Evolutionary conservation across 2,888 invertebrate species (phyloP).

Genomic region (Prosapia bicincta): DNA sequence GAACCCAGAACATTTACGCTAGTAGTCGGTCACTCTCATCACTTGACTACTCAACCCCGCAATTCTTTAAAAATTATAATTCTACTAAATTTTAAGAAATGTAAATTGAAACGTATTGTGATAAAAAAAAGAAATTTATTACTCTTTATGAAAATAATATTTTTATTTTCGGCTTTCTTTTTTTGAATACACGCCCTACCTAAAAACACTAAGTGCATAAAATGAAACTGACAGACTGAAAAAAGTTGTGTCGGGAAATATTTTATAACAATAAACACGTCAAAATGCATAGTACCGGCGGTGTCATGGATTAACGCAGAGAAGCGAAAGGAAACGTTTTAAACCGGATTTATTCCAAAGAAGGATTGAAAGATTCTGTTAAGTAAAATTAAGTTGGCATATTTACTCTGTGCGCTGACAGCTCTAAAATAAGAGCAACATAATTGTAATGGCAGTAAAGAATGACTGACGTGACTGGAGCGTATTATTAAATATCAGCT

Average conservation of each 20-base stretch:
- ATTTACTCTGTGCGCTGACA: background rate
- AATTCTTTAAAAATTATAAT: too few species aligned
- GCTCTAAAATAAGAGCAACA: background rate
- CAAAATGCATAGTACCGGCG: background rate
- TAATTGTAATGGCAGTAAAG: background rate
- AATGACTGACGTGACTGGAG: background rate
- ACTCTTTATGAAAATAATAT: too few species aligned
- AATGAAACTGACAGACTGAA: background rate
- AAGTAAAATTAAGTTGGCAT: conserved; percentile 2
- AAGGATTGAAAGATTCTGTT: background rate
- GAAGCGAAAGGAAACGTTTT: background rate
- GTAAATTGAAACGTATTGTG: too few species aligned
- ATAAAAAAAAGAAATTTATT: too few species aligned
- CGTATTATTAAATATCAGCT: background rate
- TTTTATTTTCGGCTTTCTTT: too few species aligned
- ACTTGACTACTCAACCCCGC: too few species aligned
- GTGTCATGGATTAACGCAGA: background rate
- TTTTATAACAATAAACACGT: background rate
- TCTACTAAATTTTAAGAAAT: too few species aligned
- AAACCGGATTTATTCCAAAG: background rate
- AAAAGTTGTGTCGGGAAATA: background rate
- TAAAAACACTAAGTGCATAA: too few species aligned
- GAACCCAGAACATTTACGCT: too few species aligned
- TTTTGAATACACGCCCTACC: too few species aligned
- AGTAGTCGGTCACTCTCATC: too few species aligned